Evolutionary conservation across 2,888 invertebrate genomes (phyloP).

Genomic region (Escarpia spicata): DNA sequence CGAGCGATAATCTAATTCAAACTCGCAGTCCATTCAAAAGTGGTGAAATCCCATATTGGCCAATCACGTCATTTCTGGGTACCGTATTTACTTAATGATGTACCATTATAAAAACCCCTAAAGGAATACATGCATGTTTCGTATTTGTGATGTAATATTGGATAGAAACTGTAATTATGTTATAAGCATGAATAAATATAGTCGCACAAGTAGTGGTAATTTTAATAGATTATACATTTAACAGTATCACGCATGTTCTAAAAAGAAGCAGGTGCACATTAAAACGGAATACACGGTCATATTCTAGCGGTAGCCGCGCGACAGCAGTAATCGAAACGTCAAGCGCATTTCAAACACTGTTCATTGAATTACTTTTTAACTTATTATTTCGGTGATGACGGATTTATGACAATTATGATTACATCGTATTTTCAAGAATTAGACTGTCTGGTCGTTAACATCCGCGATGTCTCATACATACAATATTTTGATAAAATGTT

Average conservation of each 20-base stretch:
- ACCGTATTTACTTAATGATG: neutral
- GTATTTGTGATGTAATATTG: neutral
- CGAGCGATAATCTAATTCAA: neutral
- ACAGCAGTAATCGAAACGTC: neutral
- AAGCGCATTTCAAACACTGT: neutral
- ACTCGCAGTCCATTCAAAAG: neutral
- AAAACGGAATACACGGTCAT: neutral
- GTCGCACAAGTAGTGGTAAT: neutral
- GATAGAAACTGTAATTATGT: neutral
- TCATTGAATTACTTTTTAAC: no score
- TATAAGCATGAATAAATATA: neutral
- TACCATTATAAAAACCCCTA: neutral
- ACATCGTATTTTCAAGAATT: no score
- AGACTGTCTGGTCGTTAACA: no score
- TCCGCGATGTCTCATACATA: no score
- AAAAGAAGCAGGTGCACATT: neutral
- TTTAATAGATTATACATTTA: neutral
- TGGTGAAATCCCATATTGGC: neutral
- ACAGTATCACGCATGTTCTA: neutral
- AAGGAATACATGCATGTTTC: neutral
- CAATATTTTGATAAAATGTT: no score
- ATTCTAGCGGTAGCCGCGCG: neutral
- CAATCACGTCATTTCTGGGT: slow-evolving; percentile 5
- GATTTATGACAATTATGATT: no score
- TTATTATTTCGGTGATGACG: no score